Conservation (phyloP, 2,797 vertebrate genomes). For the Ceyx erithaca region DNA sequence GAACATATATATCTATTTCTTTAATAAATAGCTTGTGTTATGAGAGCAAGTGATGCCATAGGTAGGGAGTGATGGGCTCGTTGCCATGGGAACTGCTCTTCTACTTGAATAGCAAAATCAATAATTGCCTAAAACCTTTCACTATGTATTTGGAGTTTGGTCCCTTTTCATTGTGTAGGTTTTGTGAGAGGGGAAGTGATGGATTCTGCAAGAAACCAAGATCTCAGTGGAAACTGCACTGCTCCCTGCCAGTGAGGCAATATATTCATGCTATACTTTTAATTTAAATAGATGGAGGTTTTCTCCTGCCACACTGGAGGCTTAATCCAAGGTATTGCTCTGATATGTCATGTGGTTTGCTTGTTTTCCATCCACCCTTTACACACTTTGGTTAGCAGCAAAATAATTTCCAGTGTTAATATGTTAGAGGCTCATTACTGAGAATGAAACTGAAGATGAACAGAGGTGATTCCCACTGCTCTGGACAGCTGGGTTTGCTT, state of each 20-base stretch:
- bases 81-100: constrained; percentile 66
- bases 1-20: neutral
- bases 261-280: neutral
- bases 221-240: neutral
- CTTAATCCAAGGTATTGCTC: neutral
- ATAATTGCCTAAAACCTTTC: constrained; percentile 57
- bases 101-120: constrained; percentile 67
- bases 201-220: neutral
- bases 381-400: neutral
- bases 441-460: neutral
- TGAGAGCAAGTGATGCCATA: constrained; percentile 12
- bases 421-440: neutral
- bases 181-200: neutral
- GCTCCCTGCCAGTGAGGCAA: neutral
- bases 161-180: neutral
- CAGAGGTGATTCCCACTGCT: neutral
- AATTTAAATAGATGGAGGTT: neutral
- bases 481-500: neutral
- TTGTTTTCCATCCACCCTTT: fast-evolving
- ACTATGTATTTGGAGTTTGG: constrained; percentile 26
- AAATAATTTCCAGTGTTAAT: neutral
- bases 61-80: constrained; percentile 31
- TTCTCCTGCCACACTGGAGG: neutral
- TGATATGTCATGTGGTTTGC: fast-evolving
- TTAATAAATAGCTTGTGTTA: neutral